Evolutionary conservation across 2,888 invertebrate species (phyloP).

Genomic region (Agriotes lineatus): DNA sequence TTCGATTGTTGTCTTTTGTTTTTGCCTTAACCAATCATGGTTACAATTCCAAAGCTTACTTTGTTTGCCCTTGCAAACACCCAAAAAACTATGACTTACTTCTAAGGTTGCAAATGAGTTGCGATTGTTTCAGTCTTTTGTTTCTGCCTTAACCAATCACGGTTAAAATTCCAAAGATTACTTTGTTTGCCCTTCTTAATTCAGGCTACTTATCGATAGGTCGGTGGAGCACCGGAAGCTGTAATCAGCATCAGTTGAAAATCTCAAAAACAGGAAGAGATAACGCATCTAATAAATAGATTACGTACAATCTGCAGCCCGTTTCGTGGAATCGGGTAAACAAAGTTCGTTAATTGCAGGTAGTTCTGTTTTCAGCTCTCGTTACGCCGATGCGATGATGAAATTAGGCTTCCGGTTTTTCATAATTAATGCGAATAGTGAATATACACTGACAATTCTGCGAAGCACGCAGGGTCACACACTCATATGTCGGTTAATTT

Average conservation of each 20-base stretch:
- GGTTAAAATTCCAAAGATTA: too few species aligned
- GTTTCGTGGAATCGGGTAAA: neutral
- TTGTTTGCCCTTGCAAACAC: too few species aligned
- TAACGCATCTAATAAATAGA: slow-evolving; percentile 25
- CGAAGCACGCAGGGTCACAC: slow-evolving; percentile 4
- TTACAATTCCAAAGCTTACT: too few species aligned
- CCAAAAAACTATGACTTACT: too few species aligned
- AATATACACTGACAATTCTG: neutral
- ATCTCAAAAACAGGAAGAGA: slow-evolving; percentile 42
- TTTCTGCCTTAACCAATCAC: too few species aligned
- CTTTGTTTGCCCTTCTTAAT: too few species aligned
- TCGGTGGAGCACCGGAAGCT: slow-evolving; percentile 27
- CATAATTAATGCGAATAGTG: slow-evolving; percentile 8
- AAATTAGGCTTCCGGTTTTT: slow-evolving; percentile 11
- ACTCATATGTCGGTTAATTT: neutral
- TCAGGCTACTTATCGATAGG: neutral
- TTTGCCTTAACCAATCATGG: too few species aligned
- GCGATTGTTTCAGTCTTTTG: too few species aligned
- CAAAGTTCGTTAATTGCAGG: too few species aligned
- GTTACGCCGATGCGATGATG: neutral
- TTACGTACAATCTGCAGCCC: neutral
- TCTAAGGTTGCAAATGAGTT: too few species aligned
- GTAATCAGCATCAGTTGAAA: slow-evolving; percentile 32
- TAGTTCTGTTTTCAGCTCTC: too few species aligned
- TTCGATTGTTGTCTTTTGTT: too few species aligned